These are phyloP conservation scores for Dreissena rostriformis DNA, from an alignment of 1,140 invertebrate species.

Conservation along the genomic window DNA sequence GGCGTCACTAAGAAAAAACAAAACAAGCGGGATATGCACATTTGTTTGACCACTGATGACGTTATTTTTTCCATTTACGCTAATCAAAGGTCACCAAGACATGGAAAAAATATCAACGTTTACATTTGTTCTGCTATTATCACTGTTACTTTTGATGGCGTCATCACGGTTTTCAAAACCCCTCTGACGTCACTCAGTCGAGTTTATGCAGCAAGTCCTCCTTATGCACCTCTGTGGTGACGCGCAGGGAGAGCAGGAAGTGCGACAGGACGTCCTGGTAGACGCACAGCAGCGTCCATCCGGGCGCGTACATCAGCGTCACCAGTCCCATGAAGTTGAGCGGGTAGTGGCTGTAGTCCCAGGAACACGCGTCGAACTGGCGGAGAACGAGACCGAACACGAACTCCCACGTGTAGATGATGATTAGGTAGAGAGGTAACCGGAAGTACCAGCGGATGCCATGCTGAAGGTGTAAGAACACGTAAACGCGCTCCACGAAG, in stretches of 20 bases:
- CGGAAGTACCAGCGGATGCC: constrained; percentile 72
- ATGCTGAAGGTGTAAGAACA: constrained; percentile 55
- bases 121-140: too few species aligned
- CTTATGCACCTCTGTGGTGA: constrained; percentile 33
- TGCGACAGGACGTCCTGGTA: constrained; percentile 68
- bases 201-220: background rate
- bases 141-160: too few species aligned
- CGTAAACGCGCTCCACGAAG: constrained; percentile 80
- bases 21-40: too few species aligned
- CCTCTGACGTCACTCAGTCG: background rate
- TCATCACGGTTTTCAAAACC: too few species aligned
- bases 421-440: constrained; percentile 79
- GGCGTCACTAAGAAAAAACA: too few species aligned
- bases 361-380: constrained; percentile 82
- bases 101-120: too few species aligned
- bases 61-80: too few species aligned
- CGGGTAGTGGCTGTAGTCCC: constrained; percentile 83
- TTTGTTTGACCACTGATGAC: too few species aligned
- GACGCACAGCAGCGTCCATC: constrained; percentile 77
- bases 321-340: constrained; percentile 81
- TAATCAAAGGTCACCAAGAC: too few species aligned
- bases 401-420: constrained; percentile 82
- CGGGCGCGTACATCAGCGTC: constrained; percentile 83
- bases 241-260: constrained; percentile 66
- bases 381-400: constrained; percentile 78